phyloP scores from a whole-genome alignment of 2,888 invertebrate genomes.

The Sthenelais limicola region DNA sequence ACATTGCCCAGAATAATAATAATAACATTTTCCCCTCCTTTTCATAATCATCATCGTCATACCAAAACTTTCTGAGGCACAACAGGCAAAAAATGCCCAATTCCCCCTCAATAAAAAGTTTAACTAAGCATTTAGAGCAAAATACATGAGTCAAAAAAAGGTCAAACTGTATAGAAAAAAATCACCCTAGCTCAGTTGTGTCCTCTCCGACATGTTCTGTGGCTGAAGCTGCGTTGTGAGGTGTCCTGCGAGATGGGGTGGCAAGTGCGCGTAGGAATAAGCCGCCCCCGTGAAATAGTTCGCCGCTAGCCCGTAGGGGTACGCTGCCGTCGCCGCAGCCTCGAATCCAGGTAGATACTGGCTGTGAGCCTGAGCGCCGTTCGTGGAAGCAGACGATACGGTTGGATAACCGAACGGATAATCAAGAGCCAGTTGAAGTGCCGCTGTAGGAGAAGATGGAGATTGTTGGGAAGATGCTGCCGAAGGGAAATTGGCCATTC shows the following conservation, averaged over 20 bases:
- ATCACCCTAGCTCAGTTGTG: conserved; percentile 21
- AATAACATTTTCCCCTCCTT: too few species aligned
- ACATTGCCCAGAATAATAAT: too few species aligned
- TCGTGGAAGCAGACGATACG: not conserved
- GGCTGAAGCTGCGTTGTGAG: conserved; percentile 26
- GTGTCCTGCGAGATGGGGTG: conserved; percentile 26
- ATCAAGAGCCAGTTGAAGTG: conserved; percentile 27
- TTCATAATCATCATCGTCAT: too few species aligned
- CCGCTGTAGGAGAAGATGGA: conserved; percentile 4
- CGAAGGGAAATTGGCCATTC: not conserved
- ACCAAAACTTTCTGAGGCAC: too few species aligned
- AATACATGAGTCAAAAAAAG: not conserved
- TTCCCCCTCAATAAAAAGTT: not conserved
- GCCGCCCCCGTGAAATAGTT: conserved; percentile 34
- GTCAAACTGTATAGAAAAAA: not conserved
- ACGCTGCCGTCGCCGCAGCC: not conserved
- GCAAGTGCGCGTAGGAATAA: conserved; percentile 5
- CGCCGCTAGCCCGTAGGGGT: conserved; percentile 29
- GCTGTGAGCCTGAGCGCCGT: not conserved
- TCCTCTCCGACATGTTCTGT: conserved; percentile 11
- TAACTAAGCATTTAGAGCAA: too few species aligned
- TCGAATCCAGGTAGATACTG: not conserved
- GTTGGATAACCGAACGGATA: conserved; percentile 10
- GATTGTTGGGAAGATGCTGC: not conserved
- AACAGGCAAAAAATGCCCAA: too few species aligned